Percentiles rank a stretch among this genome's conserved stretches.
Evolutionary conservation across 2,888 invertebrate genomes (phyloP).

Genomic region (Heteromyza rotundicornis): DNA sequence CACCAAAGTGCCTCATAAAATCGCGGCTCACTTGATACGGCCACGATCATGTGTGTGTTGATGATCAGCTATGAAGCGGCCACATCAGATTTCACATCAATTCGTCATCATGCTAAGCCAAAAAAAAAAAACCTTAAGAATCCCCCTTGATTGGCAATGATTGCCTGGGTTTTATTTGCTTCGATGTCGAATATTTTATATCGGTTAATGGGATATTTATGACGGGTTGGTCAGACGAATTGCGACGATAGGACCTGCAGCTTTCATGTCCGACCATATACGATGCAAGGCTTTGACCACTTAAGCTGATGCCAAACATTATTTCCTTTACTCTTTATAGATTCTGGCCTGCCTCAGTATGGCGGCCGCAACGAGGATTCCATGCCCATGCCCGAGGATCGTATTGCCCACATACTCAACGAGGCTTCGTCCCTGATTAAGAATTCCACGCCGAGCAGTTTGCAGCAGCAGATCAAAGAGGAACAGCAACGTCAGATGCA

Average conservation of each 20-base stretch:
- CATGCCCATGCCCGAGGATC: slow-evolving; percentile 86
- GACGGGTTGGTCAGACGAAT: slow-evolving; percentile 22
- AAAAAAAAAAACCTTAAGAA: slow-evolving; percentile 14
- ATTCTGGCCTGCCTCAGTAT: slow-evolving; percentile 80
- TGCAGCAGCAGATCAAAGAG: slow-evolving; percentile 64
- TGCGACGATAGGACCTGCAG: not conserved
- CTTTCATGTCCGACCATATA: not conserved
- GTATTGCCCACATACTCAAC: slow-evolving; percentile 90
- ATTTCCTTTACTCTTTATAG: slow-evolving; percentile 57
- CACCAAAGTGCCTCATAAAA: slow-evolving; percentile 24
- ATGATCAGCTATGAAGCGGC: not conserved
- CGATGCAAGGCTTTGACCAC: not conserved
- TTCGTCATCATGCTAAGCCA: slow-evolving; percentile 24
- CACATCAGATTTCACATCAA: slow-evolving; percentile 14
- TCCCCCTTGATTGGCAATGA: slow-evolving; percentile 25
- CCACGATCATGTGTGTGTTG: slow-evolving; percentile 13
- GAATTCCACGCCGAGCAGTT: slow-evolving; percentile 54
- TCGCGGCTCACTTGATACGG: slow-evolving; percentile 16
- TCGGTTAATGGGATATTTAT: slow-evolving; percentile 56
- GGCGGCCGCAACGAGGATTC: slow-evolving; percentile 78
- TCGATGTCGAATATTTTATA: slow-evolving; percentile 42
- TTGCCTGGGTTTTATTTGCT: slow-evolving; percentile 16
- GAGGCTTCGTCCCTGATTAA: slow-evolving; percentile 93
- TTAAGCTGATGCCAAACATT: not conserved
- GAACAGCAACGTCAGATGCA: slow-evolving; percentile 65